Evolutionary conservation across 2,797 vertebrate genomes (phyloP).

Genomic region (Bovichtus variegatus): DNA sequence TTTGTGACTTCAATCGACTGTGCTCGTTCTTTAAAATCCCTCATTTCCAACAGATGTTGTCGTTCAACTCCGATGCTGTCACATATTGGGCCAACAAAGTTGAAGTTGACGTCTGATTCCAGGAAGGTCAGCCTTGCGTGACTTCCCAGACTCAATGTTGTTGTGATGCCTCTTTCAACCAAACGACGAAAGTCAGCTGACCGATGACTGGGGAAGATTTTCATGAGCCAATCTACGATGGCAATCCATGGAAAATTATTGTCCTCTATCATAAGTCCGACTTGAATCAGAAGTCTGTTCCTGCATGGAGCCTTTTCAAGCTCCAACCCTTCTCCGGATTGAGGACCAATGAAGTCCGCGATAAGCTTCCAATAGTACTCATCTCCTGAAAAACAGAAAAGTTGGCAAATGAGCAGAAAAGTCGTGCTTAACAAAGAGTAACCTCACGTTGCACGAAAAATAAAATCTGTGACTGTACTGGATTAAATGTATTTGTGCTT

Average conservation of each 20-base stretch:
- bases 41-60: slow-evolving; percentile 82
- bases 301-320: slow-evolving; percentile 71
- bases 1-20: slow-evolving; percentile 84
- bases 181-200: slow-evolving; percentile 83
- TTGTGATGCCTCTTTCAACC: slow-evolving; percentile 82
- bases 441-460: no score
- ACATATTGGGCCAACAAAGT: slow-evolving; percentile 86
- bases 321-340: slow-evolving; percentile 77
- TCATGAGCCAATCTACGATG: slow-evolving; percentile 83
- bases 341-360: slow-evolving; percentile 82
- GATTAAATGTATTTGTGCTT: not conserved
- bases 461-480: not conserved
- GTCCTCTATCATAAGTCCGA: slow-evolving; percentile 85
- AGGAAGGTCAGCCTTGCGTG: slow-evolving; percentile 77
- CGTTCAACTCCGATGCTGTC: slow-evolving; percentile 85
- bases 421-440: not conserved
- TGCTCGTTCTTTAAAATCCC: slow-evolving; percentile 83
- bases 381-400: slow-evolving; percentile 78
- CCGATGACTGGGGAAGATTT: slow-evolving; percentile 75
- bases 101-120: slow-evolving; percentile 83
- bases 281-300: slow-evolving; percentile 85
- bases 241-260: slow-evolving; percentile 81
- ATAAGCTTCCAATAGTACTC: slow-evolving; percentile 82
- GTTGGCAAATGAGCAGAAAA: not conserved
- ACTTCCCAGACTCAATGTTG: slow-evolving; percentile 76